A percentile compares a stretch with the other conserved stretches of the same genome.
These are phyloP conservation scores for Oenanthe oenanthe DNA, from an alignment of 2,113 vertebrate genomes.

Conservation along the genomic window DNA sequence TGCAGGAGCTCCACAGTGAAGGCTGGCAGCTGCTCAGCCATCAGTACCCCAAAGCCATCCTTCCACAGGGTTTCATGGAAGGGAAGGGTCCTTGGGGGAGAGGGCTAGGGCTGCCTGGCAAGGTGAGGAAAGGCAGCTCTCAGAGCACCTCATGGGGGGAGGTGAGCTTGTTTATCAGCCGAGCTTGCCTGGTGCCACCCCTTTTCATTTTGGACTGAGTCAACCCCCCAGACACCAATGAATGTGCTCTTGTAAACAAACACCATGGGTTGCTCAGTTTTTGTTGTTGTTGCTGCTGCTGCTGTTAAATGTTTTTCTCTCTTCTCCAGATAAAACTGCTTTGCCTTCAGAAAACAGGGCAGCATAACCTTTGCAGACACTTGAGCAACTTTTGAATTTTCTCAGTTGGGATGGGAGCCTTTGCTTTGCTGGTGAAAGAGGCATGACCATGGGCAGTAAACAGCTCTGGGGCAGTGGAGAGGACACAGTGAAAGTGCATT, in stretches of 20 bases:
- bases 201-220: constrained; percentile 6
- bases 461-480: neutral
- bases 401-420: neutral
- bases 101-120: neutral
- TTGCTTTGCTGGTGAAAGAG: constrained; percentile 26
- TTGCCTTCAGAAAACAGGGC: constrained; percentile 12
- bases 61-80: neutral
- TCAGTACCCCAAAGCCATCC: neutral
- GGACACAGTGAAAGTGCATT: neutral
- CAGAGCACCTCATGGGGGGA: rapidly evolving
- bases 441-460: neutral
- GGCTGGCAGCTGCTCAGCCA: rapidly evolving
- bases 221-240: neutral
- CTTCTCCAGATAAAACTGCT: constrained; percentile 25
- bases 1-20: neutral
- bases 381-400: constrained; percentile 28
- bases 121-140: neutral
- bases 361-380: neutral
- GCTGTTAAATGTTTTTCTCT: constrained; percentile 18
- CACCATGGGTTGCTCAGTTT: neutral
- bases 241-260: constrained; percentile 31
- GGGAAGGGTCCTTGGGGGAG: neutral
- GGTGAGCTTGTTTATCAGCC: constrained; percentile 5
- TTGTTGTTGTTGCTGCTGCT: neutral
- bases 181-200: neutral